phyloP scores from a whole-genome alignment of 2,888 invertebrate genomes.

The Tanytarsus gracilentus region DNA sequence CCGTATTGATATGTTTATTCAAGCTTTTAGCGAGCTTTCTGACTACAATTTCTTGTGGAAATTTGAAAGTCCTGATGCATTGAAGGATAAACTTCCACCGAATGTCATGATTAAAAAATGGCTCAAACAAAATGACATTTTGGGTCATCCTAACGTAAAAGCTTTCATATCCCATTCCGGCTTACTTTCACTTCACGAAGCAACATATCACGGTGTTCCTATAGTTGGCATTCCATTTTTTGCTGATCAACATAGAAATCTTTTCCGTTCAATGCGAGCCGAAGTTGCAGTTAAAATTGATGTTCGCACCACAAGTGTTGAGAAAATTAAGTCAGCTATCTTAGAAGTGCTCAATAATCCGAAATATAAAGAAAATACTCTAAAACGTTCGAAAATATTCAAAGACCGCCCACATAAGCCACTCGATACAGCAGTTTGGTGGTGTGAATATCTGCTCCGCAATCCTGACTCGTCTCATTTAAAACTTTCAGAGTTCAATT shows the following conservation, averaged over 20 bases:
- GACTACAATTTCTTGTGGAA: conserved; percentile 30
- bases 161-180: conserved; percentile 30
- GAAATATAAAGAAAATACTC: conserved; percentile 23
- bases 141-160: conserved; percentile 21
- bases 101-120: conserved; percentile 45
- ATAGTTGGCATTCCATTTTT: conserved; percentile 27
- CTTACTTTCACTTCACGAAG: conserved; percentile 23
- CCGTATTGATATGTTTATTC: conserved; percentile 12
- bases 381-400: not conserved
- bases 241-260: conserved; percentile 25
- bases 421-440: conserved; percentile 31
- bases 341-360: conserved; percentile 31
- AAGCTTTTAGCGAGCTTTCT: conserved; percentile 19
- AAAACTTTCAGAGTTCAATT: not conserved
- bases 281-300: not conserved
- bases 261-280: not conserved
- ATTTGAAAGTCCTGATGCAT: conserved; percentile 30
- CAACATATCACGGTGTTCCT: conserved; percentile 21
- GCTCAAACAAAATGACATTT: conserved; percentile 47
- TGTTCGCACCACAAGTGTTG: not conserved
- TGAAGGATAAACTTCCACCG: conserved; percentile 31
- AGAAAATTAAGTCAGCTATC: conserved; percentile 30
- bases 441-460: conserved; percentile 32
- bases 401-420: conserved; percentile 31
- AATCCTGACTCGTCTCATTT: conserved; percentile 31